Evolutionary conservation across 2,113 vertebrate species (phyloP).

Genomic region (Syngnathoides biaculeatus): DNA sequence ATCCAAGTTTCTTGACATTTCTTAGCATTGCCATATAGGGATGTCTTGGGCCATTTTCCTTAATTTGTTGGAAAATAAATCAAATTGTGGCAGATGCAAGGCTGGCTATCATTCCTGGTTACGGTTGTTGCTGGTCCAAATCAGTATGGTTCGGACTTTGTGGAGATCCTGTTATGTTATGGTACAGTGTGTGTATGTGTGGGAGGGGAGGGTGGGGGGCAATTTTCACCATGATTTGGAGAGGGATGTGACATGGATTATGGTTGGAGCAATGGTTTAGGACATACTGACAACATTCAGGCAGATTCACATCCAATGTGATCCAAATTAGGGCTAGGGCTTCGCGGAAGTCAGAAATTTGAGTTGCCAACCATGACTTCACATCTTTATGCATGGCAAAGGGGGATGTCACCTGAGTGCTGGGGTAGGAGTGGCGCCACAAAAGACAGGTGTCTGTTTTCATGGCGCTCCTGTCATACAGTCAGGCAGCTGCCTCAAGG

Average conservation of each 20-base stretch:
- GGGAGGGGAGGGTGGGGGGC: no score
- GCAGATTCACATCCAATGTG: background rate
- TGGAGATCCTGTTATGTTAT: no score
- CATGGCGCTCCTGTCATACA: slow-evolving; percentile 29
- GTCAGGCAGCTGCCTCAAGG: slow-evolving; percentile 45
- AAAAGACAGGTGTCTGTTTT: slow-evolving; percentile 48
- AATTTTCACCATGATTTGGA: background rate
- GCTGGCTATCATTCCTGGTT: background rate
- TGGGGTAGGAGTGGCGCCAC: slow-evolving; percentile 18
- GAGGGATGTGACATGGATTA: background rate
- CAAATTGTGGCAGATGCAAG: background rate
- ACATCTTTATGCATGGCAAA: slow-evolving; percentile 11
- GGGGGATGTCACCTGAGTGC: background rate
- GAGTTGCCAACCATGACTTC: background rate
- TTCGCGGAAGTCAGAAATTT: background rate
- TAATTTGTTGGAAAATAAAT: background rate
- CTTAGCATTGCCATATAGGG: background rate
- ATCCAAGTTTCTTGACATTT: no score
- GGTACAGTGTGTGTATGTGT: no score
- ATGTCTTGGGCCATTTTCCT: background rate
- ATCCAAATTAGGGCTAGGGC: background rate
- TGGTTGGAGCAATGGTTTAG: background rate
- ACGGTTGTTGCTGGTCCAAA: no score
- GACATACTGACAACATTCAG: background rate
- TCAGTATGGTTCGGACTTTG: no score